Conservation (phyloP, 2,888 invertebrate genomes). For the Mallateleia sp. region DNA sequence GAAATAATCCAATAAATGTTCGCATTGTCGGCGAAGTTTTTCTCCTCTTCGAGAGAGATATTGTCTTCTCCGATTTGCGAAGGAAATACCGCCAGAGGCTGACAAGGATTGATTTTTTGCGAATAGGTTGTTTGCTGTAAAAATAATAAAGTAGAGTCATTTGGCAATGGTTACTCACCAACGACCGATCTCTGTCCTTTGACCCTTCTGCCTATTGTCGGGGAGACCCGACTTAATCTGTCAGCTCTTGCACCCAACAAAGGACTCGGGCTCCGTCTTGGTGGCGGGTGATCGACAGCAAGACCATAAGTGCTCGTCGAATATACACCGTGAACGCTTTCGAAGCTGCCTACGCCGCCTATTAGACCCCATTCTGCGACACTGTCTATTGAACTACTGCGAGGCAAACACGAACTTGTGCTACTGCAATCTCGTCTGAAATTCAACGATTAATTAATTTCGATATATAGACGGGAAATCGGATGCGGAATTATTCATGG, state of each 20-base stretch:
- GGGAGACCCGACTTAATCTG: slow-evolving; percentile 92
- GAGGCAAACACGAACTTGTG: slow-evolving; percentile 90
- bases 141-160: not conserved
- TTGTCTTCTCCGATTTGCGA: no score
- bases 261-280: slow-evolving; percentile 88
- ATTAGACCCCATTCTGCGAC: slow-evolving; percentile 86
- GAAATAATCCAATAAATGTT: no score
- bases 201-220: slow-evolving; percentile 94
- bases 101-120: slow-evolving; percentile 23
- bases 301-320: slow-evolving; percentile 89
- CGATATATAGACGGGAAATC: no score
- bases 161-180: slow-evolving; percentile 91
- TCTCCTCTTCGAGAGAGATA: no score
- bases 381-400: slow-evolving; percentile 95
- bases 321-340: slow-evolving; percentile 84
- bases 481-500: no score
- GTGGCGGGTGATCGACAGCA: slow-evolving; percentile 86
- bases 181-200: slow-evolving; percentile 94
- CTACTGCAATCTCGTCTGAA: slow-evolving; percentile 85
- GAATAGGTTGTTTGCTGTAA: slow-evolving; percentile 6
- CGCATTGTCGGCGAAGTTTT: no score
- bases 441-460: slow-evolving; percentile 51
- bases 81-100: not conserved
- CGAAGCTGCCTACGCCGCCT: slow-evolving; percentile 87
- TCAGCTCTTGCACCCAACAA: slow-evolving; percentile 90